phyloP scores from a whole-genome alignment of 2,888 invertebrate genomes.

The Pherbina coryleti region DNA sequence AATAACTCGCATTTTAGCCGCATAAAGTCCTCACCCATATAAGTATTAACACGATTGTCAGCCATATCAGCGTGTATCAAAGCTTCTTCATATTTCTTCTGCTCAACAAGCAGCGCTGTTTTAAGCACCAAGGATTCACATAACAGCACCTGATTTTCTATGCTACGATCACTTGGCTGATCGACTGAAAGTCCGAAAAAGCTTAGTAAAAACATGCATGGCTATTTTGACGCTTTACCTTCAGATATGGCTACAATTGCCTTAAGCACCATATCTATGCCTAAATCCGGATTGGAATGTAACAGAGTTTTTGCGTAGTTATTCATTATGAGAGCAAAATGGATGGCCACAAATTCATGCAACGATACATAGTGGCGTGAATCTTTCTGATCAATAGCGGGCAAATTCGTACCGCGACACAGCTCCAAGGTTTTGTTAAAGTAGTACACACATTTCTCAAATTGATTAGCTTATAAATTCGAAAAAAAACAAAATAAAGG shows the following conservation, averaged over 20 bases:
- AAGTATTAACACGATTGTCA: not conserved
- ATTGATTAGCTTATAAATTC: not conserved
- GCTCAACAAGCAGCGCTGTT: not conserved
- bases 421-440: conserved; percentile 12
- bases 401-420: not conserved
- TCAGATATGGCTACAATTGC: not conserved
- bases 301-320: not conserved
- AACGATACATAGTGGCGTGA: not conserved
- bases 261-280: not conserved
- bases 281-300: not conserved
- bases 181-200: not conserved
- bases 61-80: not conserved
- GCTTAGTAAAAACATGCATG: not conserved
- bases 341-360: not conserved
- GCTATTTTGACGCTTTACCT: not conserved
- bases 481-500: not conserved
- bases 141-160: not conserved
- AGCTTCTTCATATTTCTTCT: conserved; percentile 2
- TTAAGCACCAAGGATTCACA: not conserved
- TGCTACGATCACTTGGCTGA: not conserved
- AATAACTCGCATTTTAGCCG: not conserved
- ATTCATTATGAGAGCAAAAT: not conserved
- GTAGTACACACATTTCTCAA: not conserved
- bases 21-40: not conserved
- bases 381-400: not conserved